Conservation (phyloP, 2,888 invertebrate genomes). For the Nesidiocoris tenuis region DNA sequence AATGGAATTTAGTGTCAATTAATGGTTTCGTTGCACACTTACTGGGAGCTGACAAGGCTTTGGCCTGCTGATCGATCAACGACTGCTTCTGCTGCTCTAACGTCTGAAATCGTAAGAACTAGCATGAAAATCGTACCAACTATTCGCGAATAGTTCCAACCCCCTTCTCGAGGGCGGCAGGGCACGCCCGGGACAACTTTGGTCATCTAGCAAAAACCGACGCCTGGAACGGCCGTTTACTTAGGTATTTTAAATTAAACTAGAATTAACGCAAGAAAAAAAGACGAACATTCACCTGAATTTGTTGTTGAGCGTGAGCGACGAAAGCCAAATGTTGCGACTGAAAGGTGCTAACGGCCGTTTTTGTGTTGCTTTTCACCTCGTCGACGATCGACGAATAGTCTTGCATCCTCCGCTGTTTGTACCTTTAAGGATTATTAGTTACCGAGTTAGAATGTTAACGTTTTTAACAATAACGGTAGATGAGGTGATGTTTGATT, state of each 20-base stretch:
- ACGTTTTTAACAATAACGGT: too few relatives aligned
- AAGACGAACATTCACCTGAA: slow-evolving; percentile 68
- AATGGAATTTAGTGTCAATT: too few relatives aligned
- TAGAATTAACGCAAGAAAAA: background rate
- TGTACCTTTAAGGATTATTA: slow-evolving; percentile 67
- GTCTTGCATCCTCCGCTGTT: slow-evolving; percentile 78
- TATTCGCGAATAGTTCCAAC: too few relatives aligned
- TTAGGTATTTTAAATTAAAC: background rate
- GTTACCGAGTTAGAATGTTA: too few relatives aligned
- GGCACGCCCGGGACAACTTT: too few relatives aligned
- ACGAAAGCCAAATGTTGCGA: slow-evolving; percentile 95
- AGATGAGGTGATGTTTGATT: too few relatives aligned
- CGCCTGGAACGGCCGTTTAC: too few relatives aligned
- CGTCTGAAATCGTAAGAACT: slow-evolving; percentile 49
- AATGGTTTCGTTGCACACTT: too few relatives aligned
- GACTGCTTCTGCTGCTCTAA: slow-evolving; percentile 72
- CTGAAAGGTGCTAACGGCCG: slow-evolving; percentile 83
- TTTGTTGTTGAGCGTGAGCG: slow-evolving; percentile 84
- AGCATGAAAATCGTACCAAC: too few relatives aligned
- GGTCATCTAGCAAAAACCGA: too few relatives aligned
- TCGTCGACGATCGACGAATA: slow-evolving; percentile 76
- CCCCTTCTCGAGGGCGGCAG: too few relatives aligned
- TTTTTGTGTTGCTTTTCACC: slow-evolving; percentile 75
- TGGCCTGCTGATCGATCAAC: slow-evolving; percentile 59
- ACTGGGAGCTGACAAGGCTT: slow-evolving; percentile 17